A percentile compares a stretch with the other conserved stretches of the same genome.
phyloP scores from a whole-genome alignment of 2,888 invertebrate genomes.

The Heliconius ethilla region DNA sequence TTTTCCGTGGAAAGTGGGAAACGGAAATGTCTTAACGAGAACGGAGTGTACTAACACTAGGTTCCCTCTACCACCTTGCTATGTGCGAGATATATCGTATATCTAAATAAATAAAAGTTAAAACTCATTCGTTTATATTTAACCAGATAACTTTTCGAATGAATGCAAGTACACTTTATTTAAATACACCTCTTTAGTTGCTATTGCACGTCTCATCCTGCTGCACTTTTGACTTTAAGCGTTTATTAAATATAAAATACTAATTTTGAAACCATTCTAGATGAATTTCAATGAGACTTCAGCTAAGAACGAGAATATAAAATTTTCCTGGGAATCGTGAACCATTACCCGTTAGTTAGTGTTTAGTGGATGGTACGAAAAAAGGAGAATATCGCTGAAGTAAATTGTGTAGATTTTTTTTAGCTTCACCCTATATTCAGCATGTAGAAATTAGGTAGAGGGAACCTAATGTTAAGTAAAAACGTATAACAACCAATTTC shows the following conservation, averaged over 20 bases:
- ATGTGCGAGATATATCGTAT: too few species aligned
- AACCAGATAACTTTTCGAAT: neutral
- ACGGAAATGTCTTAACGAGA: too few species aligned
- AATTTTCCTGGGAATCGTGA: neutral
- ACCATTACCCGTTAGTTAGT: neutral
- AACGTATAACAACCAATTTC: too few species aligned
- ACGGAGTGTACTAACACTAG: too few species aligned
- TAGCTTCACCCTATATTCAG: too few species aligned
- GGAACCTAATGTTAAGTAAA: too few species aligned
- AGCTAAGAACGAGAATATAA: conserved; percentile 4
- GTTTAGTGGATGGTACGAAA: too few species aligned
- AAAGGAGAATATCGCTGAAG: too few species aligned
- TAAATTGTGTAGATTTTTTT: too few species aligned
- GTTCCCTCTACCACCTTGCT: too few species aligned
- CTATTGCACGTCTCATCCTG: conserved; percentile 22
- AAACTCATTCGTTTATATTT: conserved; percentile 1
- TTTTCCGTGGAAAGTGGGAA: neutral
- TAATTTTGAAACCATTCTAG: conserved; percentile 3
- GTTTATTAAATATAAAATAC: conserved; percentile 25
- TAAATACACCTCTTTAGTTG: conserved; percentile 20
- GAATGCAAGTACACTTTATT: conserved; percentile 13
- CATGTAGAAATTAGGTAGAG: too few species aligned
- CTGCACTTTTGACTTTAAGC: conserved; percentile 10
- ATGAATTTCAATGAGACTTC: conserved; percentile 14
- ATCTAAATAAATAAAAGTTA: too few species aligned